Conservation (phyloP, 2,888 invertebrate genomes). For the Eueremaeus valkanovi region DNA sequence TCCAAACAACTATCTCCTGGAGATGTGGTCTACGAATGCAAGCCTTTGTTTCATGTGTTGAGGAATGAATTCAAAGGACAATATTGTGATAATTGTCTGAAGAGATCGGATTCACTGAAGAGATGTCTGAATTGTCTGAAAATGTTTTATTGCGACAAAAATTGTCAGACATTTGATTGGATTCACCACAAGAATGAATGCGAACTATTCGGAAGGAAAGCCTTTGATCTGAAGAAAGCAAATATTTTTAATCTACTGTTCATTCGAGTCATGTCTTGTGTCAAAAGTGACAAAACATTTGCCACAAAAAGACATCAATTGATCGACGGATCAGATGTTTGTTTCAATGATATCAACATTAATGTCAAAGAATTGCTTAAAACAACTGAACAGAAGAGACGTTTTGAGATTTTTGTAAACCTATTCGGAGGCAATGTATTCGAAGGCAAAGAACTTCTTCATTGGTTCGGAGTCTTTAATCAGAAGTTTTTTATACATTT, state of each 20-base stretch:
- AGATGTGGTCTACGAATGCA: too few species aligned
- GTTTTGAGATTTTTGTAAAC: too few species aligned
- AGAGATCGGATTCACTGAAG: background rate
- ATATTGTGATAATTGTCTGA: background rate
- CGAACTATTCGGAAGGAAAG: background rate
- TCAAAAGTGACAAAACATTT: background rate
- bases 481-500: too few species aligned
- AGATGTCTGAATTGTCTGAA: background rate
- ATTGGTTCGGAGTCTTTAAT: too few species aligned
- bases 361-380: too few species aligned
- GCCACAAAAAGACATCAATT: background rate
- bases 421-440: too few species aligned
- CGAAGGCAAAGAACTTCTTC: too few species aligned
- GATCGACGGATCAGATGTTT: background rate
- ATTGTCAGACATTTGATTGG: background rate
- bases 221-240: background rate
- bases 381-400: too few species aligned
- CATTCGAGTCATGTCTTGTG: background rate
- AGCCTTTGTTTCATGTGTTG: too few species aligned
- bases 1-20: too few species aligned
- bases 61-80: background rate
- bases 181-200: background rate
- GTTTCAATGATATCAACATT: too few species aligned
- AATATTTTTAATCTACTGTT: too few species aligned
- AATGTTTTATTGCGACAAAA: background rate